Percentiles rank a stretch among this genome's conserved stretches.
These are phyloP conservation scores for Salmo trutta DNA, from an alignment of 2,797 vertebrate species.

Conservation along the genomic window DNA sequence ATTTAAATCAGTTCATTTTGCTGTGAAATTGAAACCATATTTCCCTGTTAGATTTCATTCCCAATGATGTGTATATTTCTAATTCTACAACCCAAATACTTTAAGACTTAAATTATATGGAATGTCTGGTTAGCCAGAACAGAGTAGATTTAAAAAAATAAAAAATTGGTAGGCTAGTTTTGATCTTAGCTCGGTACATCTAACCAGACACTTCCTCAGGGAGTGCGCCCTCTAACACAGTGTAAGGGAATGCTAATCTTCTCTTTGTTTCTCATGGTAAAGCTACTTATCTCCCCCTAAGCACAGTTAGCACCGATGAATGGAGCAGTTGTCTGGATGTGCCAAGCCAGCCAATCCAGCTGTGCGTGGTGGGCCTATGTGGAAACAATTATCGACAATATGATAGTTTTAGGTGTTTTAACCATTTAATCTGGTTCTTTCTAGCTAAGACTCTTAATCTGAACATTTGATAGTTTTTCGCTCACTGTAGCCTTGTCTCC, in stretches of 20 bases:
- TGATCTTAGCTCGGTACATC: conserved; percentile 54
- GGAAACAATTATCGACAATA: conserved; percentile 66
- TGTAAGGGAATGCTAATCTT: conserved; percentile 78
- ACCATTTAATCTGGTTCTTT: conserved; percentile 62
- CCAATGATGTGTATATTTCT: conserved; percentile 13
- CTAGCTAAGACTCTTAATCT: conserved; percentile 64
- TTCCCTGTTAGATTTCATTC: neutral
- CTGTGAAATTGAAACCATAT: too few relatives aligned
- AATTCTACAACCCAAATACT: conserved; percentile 11
- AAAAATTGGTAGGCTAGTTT: conserved; percentile 58
- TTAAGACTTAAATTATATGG: neutral
- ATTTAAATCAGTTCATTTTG: conserved; percentile 1
- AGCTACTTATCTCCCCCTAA: conserved; percentile 80
- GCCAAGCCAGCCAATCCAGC: conserved; percentile 75
- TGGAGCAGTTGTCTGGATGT: conserved; percentile 84
- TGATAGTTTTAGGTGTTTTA: conserved; percentile 49
- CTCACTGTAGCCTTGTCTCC: conserved; percentile 47
- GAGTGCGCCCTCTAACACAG: conserved; percentile 65
- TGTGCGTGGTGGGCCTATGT: conserved; percentile 71
- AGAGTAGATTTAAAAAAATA: conserved; percentile 48
- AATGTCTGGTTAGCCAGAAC: conserved; percentile 33
- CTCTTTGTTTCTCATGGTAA: conserved; percentile 75
- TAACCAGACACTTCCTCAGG: conserved; percentile 50
- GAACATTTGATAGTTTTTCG: conserved; percentile 59
- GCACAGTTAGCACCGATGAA: conserved; percentile 81